Evolutionary conservation across 1,140 invertebrate species (phyloP).

Genomic region (Hylaeus anthracinus): DNA sequence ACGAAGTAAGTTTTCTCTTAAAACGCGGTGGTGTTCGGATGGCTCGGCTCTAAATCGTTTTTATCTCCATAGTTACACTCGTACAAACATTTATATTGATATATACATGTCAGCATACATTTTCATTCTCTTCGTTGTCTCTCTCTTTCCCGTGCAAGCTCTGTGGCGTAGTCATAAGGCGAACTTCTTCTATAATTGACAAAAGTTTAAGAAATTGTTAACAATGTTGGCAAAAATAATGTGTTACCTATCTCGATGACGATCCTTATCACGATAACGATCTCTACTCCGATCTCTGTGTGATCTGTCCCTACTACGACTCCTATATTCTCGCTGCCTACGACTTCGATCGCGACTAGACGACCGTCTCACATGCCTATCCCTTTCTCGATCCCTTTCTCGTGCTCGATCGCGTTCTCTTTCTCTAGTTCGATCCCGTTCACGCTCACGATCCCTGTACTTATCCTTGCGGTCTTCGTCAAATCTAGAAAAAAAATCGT

Average conservation of each 20-base stretch:
- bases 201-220: background rate
- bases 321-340: conserved; percentile 72
- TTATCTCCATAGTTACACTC: conserved; percentile 59
- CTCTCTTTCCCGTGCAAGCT: conserved; percentile 77
- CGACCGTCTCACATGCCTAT: conserved; percentile 69
- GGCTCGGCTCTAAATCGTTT: conserved; percentile 68
- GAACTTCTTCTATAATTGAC: conserved; percentile 71
- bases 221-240: background rate
- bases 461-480: conserved; percentile 76
- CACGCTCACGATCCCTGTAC: conserved; percentile 71
- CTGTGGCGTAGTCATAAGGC: conserved; percentile 78
- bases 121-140: conserved; percentile 77
- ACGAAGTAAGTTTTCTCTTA: conserved; percentile 6
- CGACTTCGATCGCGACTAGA: conserved; percentile 70
- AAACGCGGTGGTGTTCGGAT: conserved; percentile 46
- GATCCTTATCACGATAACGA: conserved; percentile 72
- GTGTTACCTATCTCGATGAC: conserved; percentile 72
- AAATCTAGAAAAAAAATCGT: conserved; percentile 70
- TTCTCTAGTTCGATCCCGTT: conserved; percentile 69
- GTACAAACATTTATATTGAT: conserved; percentile 67
- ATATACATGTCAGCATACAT: conserved; percentile 49
- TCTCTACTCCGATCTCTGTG: conserved; percentile 73
- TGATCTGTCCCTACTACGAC: conserved; percentile 76
- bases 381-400: conserved; percentile 72
- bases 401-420: conserved; percentile 70